phyloP scores from a whole-genome alignment of 2,888 invertebrate genomes.

The Scelioninae gen. 2 region DNA sequence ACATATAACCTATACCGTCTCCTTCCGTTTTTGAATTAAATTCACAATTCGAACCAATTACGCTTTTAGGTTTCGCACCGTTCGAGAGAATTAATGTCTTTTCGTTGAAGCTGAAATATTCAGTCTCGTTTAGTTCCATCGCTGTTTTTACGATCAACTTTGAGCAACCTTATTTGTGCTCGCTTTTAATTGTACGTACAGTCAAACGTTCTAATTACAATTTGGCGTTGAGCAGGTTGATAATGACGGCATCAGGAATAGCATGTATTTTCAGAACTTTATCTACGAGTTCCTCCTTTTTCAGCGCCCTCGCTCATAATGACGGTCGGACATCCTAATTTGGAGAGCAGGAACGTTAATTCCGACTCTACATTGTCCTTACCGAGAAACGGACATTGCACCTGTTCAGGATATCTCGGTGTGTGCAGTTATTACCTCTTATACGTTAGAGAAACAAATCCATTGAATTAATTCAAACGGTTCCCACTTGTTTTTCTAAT shows the following conservation, averaged over 20 bases:
- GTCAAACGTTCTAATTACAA: conserved; percentile 25
- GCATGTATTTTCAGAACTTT: conserved; percentile 26
- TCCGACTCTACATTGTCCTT: conserved; percentile 30
- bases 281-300: conserved; percentile 31
- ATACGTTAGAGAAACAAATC: no score
- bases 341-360: conserved; percentile 36
- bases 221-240: neutral
- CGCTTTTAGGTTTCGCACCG: no score
- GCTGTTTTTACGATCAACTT: conserved; percentile 2
- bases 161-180: conserved; percentile 14
- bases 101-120: conserved; percentile 18
- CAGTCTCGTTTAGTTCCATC: conserved; percentile 15
- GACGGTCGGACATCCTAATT: conserved; percentile 49
- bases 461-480: no score
- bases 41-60: no score
- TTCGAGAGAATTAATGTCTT: conserved; percentile 23
- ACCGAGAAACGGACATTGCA: conserved; percentile 42
- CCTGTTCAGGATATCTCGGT: conserved; percentile 46
- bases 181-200: conserved; percentile 14
- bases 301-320: conserved; percentile 38
- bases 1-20: no score
- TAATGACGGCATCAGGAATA: conserved; percentile 8
- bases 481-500: no score
- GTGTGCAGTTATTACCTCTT: conserved; percentile 8
- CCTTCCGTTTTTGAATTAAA: no score